Conservation (phyloP, 2,113 vertebrate genomes). For the Marcusenius ussheri region DNA sequence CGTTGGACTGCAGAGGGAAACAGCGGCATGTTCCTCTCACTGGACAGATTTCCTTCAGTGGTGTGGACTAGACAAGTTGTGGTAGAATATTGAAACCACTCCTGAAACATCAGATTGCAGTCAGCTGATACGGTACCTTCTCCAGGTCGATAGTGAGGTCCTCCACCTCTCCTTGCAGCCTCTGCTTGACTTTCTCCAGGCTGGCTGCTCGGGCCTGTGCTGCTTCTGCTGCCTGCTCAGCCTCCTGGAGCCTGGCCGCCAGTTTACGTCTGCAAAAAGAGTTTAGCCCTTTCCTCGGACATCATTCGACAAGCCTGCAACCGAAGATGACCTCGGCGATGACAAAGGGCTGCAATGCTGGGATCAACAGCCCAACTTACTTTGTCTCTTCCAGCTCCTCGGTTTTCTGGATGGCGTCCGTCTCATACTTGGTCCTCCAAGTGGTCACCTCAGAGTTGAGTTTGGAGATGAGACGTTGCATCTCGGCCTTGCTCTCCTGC, state of each 20-base stretch:
- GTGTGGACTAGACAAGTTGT: not conserved
- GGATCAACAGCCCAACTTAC: conserved; percentile 29
- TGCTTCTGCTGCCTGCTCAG: conserved; percentile 53
- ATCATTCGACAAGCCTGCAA: not conserved
- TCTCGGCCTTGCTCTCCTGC: conserved; percentile 50
- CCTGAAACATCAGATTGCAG: not conserved
- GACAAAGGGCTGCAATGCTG: not conserved
- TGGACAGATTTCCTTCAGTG: not conserved
- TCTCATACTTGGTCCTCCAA: conserved; percentile 62
- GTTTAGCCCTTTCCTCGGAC: not conserved
- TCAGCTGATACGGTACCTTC: conserved; percentile 42
- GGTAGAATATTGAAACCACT: not conserved
- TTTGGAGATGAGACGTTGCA: conserved; percentile 58
- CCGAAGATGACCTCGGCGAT: not conserved
- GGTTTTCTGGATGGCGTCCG: conserved; percentile 50
- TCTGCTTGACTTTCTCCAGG: conserved; percentile 59
- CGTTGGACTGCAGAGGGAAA: conserved; percentile 49
- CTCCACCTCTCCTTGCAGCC: conserved; percentile 60
- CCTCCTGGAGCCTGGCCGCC: conserved; percentile 54
- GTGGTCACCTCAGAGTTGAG: conserved; percentile 54
- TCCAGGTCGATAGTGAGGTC: conserved; percentile 58
- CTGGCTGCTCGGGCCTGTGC: conserved; percentile 52
- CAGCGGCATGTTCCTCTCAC: not conserved
- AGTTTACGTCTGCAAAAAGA: conserved; percentile 46
- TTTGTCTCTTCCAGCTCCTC: conserved; percentile 66